Percentiles rank a stretch among this genome's conserved stretches.
phyloP scores from a whole-genome alignment of 2,797 vertebrate genomes.

The Microtus obscurus region DNA sequence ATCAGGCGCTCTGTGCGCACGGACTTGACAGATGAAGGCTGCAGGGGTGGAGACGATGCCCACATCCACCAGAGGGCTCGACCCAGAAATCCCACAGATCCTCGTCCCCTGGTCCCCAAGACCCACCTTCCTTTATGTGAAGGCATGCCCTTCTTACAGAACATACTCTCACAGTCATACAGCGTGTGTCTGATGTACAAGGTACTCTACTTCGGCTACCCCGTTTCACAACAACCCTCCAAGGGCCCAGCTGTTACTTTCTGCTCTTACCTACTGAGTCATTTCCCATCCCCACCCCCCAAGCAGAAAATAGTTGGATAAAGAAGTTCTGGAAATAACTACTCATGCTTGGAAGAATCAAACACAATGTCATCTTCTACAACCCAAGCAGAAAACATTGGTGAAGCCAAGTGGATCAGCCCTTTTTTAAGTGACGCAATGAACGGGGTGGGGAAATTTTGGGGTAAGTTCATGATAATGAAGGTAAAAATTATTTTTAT shows the following conservation, averaged over 20 bases:
- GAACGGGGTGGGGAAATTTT: slow-evolving; percentile 17
- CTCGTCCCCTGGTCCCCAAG: not conserved
- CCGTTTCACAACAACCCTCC: not conserved
- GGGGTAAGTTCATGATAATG: slow-evolving; percentile 28
- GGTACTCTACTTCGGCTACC: accelerated
- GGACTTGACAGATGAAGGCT: slow-evolving; percentile 87
- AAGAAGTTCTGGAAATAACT: not conserved
- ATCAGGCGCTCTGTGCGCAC: slow-evolving; percentile 89
- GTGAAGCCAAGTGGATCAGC: not conserved
- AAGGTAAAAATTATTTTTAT: not conserved
- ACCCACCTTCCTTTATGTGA: not conserved
- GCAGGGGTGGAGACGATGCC: not conserved
- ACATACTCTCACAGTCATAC: not conserved
- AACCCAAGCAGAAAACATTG: not conserved
- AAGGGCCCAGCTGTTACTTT: not conserved
- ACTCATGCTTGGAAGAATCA: not conserved
- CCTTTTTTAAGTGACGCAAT: slow-evolving; percentile 3
- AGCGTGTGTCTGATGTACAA: accelerated
- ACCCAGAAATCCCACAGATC: not conserved
- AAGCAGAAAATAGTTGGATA: not conserved
- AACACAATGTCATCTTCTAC: slow-evolving; percentile 36
- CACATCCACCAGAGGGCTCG: not conserved
- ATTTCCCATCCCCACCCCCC: not conserved
- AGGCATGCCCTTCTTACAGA: not conserved
- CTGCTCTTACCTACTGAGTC: not conserved